Evolutionary conservation across 1,140 invertebrate species (phyloP), one percentile per base, ranked within the genome.

Genomic region (Caligus rogercresseyi): DNA sequence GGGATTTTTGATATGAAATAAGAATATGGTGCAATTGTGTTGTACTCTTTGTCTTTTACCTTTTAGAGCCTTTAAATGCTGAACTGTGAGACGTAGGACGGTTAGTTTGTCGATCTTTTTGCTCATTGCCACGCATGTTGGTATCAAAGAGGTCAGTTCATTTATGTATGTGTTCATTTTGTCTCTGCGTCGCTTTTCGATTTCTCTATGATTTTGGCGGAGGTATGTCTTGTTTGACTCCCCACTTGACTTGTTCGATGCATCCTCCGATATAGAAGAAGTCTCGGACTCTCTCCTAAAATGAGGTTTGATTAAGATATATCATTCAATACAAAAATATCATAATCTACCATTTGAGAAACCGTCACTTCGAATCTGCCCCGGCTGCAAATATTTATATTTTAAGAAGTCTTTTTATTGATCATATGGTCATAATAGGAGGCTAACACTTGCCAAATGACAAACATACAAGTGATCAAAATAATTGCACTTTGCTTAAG

Each of bases 81-180:
- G 89, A 1, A 94, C 90, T 0, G 90, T 87, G 88, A 94, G 91
- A 1, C 90, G 74, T 1, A 96, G 74, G 1, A 96, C 89, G 0
- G 90, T 94, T 57, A 95, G 74, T 72, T 95, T 95, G 74, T 94
- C 91, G 65, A 94, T 74, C 74, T 95, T 95, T 18, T 89, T 75
- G 7, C 87, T 84, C 85, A 91, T 89, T 0, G 87, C 86, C 68
- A 85, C 84, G 70, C 90, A 94, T 86, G 92, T 90, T 0, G 90
- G 91, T 7, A 96, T 81, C 80, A 95, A 86, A 1, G 82, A 78
- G 24, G 88, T 87, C 25, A 96, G 71, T 72, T 95, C 89, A 0
- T 83, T 84, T 64, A 96, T 93, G 72, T 92, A 94, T 0, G 83
- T 89, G 74, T 94, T 94, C 90, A 95, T 95, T 74, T 95, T 95